Base-by-base conservation (phyloP, 2,113 vertebrate genomes). In the Lepidothrix coronata region DNA sequence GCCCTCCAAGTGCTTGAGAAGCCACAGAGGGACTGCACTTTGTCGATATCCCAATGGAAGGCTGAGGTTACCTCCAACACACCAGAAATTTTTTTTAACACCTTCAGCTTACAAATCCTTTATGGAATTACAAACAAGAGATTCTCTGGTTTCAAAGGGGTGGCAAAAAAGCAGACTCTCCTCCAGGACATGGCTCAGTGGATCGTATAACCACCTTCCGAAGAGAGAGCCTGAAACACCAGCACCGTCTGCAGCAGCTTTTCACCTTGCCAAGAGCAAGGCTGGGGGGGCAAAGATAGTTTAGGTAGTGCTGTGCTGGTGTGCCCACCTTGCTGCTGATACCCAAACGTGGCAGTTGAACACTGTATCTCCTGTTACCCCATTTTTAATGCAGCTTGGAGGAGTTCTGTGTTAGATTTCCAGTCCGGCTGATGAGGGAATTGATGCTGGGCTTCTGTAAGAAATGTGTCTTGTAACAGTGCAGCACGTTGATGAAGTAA, bases 391-490 rank as follows among this genome's bases (percentile, higher is more conserved):
- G 55, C n/a, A 43, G 14, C 20, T 62, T 2, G 3, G 10, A 17
- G 39, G 17, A 66, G 44, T 67, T 55, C 78, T 68, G 61, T 21
- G 2, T 41, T 39, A n/a, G 35, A 57, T 68, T 48, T 61, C 11
- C 25, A 41, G 11, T 65, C 8, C 55, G 55, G 63, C 54, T 43
- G 59, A 58, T 33, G 44, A 78, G 55, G 72, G 70, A 67, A 78
- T 11, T 71, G 76, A 27, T 87, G 44, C 41, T 22, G 44, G 62
- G 85, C 91, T 96, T 93, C 95, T 88, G 87, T 72, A 85, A 91
- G 94, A 79, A 94, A 91, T 68, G 41, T 62, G 46, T 67, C 46
- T 76, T 73, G 73, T 74, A 91, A 72, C 17, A 63, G 83, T 6
- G 46, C 76, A 75, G 75, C 59, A 28, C 21, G 49, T 54, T 91